phyloP scores from a whole-genome alignment of 2,888 invertebrate species.

The Melinaea menophilus region DNA sequence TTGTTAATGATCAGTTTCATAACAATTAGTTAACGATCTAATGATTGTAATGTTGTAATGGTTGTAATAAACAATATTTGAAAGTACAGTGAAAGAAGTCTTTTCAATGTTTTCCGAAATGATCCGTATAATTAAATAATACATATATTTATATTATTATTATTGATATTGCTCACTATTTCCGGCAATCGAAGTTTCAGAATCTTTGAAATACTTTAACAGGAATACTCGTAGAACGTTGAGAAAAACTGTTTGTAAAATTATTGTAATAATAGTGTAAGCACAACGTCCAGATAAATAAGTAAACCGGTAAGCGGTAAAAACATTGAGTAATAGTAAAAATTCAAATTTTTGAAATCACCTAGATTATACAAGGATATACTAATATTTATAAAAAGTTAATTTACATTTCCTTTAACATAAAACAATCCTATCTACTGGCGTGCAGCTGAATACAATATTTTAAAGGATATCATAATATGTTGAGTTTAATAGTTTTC shows the following conservation, averaged over 20 bases:
- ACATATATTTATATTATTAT: neutral
- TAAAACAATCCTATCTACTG: too few species aligned
- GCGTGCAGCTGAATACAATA: too few species aligned
- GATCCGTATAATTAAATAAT: neutral
- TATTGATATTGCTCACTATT: constrained; percentile 43
- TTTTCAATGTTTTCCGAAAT: neutral
- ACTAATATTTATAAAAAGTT: neutral
- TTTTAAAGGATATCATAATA: too few species aligned
- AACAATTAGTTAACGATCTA: neutral
- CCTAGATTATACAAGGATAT: neutral
- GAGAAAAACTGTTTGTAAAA: constrained; percentile 38
- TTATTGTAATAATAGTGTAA: constrained; percentile 43
- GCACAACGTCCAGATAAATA: constrained; percentile 45
- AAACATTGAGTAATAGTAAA: neutral
- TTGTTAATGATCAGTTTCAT: neutral
- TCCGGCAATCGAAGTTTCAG: constrained; percentile 40
- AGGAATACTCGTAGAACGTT: constrained; percentile 35
- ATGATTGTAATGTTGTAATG: too few species aligned
- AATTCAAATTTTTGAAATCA: neutral
- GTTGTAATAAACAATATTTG: neutral
- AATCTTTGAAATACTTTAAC: constrained; percentile 40
- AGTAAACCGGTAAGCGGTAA: constrained; percentile 44
- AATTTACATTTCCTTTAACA: neutral
- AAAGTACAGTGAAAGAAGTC: neutral
- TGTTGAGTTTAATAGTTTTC: neutral